Conservation (phyloP, 2,113 vertebrate genomes). For the Amphilophus citrinellus region DNA sequence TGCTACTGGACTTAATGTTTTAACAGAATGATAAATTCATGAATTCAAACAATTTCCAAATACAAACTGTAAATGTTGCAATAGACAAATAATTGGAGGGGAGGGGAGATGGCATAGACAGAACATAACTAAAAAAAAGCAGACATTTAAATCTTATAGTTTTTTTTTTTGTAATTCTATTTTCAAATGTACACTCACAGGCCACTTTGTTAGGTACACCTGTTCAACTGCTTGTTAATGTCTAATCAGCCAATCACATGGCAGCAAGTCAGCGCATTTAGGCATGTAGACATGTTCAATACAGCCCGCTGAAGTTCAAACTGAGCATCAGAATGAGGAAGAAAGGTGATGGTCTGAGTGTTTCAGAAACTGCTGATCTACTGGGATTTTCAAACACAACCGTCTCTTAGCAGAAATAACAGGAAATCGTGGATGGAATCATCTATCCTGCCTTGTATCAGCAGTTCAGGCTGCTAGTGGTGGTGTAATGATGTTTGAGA, state of each 20-base stretch:
- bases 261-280: background rate
- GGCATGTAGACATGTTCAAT: background rate
- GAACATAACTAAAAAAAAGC: background rate
- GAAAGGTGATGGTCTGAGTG: too few species aligned
- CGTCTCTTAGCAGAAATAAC: too few species aligned
- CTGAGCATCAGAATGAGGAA: too few species aligned
- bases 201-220: background rate
- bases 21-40: background rate
- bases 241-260: background rate
- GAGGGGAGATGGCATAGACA: background rate
- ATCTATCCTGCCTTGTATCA: too few species aligned
- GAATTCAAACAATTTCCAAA: background rate
- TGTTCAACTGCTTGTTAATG: background rate
- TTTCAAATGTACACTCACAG: background rate
- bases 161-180: background rate
- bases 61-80: background rate
- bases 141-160: background rate
- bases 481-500: too few species aligned
- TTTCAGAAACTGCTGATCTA: too few species aligned
- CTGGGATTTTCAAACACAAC: too few species aligned
- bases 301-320: background rate
- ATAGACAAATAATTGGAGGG: background rate
- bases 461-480: too few species aligned
- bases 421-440: too few species aligned
- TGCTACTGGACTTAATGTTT: background rate